Evolutionary conservation across 2,888 invertebrate genomes (phyloP).

Genomic region (Ceraclea dissimilis): DNA sequence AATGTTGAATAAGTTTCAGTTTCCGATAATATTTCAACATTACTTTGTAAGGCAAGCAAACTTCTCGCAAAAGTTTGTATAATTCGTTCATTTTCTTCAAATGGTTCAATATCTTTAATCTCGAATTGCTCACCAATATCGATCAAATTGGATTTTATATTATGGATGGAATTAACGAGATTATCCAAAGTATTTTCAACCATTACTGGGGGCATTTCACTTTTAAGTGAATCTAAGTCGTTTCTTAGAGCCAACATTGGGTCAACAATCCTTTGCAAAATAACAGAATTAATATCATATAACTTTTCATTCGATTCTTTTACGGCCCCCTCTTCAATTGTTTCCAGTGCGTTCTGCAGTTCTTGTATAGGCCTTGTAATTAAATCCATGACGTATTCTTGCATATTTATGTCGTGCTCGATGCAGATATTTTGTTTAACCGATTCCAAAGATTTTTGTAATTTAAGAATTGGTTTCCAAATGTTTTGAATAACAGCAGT

Average conservation of each 20-base stretch:
- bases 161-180: constrained; percentile 50
- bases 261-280: constrained; percentile 56
- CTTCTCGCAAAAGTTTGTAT: constrained; percentile 38
- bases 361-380: constrained; percentile 40
- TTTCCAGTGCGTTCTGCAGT: constrained; percentile 42
- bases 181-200: constrained; percentile 40
- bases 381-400: constrained; percentile 23
- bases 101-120: constrained; percentile 32
- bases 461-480: constrained; percentile 23
- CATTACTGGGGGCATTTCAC: constrained; percentile 35
- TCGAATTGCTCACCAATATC: constrained; percentile 40
- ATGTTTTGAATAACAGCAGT: constrained; percentile 22
- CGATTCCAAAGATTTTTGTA: constrained; percentile 24
- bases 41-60: constrained; percentile 36
- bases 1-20: constrained; percentile 30
- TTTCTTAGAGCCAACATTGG: constrained; percentile 56
- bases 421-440: constrained; percentile 21
- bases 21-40: constrained; percentile 33
- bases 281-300: constrained; percentile 48
- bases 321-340: constrained; percentile 45
- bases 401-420: constrained; percentile 18
- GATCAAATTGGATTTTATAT: constrained; percentile 49
- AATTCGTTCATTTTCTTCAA: constrained; percentile 36
- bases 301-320: constrained; percentile 42
- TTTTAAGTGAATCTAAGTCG: constrained; percentile 46